A percentile compares a stretch with the other conserved stretches of the same genome.
phyloP scores from a whole-genome alignment of 2,113 vertebrate genomes.

The Pipa parva region DNA sequence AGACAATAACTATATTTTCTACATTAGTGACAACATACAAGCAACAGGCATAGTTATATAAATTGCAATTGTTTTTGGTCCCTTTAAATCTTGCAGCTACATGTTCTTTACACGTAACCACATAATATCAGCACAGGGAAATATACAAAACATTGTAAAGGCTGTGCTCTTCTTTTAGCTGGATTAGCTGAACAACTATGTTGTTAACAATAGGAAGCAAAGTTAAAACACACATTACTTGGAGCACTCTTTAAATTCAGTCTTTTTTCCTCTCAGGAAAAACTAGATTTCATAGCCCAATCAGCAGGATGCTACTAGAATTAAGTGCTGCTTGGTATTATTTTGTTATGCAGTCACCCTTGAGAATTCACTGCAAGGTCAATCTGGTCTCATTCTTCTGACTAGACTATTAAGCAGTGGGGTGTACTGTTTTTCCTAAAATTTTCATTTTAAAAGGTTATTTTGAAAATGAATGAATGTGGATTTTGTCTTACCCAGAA shows the following conservation, averaged over 20 bases:
- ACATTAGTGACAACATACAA: too few relatives aligned
- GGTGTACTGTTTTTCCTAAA: slow-evolving; percentile 64
- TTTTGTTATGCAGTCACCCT: slow-evolving; percentile 86
- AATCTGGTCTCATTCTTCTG: slow-evolving; percentile 74
- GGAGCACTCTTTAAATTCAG: slow-evolving; percentile 75
- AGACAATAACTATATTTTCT: too few relatives aligned
- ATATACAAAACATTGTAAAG: neutral
- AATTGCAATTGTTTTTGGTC: too few relatives aligned
- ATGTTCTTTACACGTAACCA: too few relatives aligned
- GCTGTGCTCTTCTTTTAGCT: slow-evolving; percentile 35
- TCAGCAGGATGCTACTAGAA: slow-evolving; percentile 80
- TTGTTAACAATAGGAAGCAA: slow-evolving; percentile 66
- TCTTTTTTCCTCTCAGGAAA: slow-evolving; percentile 93
- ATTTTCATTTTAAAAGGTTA: slow-evolving; percentile 75
- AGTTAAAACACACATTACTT: slow-evolving; percentile 86
- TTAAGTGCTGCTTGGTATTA: slow-evolving; percentile 98
- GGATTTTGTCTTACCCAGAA: too few relatives aligned
- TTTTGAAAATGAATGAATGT: too few relatives aligned
- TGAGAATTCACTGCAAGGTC: slow-evolving; percentile 73
- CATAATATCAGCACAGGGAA: slow-evolving; percentile 36
- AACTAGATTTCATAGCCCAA: slow-evolving; percentile 76
- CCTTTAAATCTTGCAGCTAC: too few relatives aligned
- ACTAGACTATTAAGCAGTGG: slow-evolving; percentile 70
- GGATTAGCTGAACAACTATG: slow-evolving; percentile 61
- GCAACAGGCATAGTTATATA: too few relatives aligned